Evolutionary conservation across 2,113 vertebrate species (phyloP).

Genomic region (Malurus alboscapulatus): DNA sequence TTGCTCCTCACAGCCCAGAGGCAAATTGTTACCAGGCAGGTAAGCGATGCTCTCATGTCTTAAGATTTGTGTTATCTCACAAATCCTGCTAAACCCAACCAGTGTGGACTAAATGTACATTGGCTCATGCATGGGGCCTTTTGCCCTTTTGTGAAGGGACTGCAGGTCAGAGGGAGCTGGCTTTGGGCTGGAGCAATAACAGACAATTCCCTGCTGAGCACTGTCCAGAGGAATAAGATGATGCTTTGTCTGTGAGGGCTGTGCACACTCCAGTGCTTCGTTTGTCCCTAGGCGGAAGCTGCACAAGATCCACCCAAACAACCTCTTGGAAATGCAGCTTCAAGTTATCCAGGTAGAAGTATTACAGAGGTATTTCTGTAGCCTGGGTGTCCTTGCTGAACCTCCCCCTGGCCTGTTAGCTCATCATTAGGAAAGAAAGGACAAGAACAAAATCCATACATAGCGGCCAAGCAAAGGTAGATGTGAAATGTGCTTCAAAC

Average conservation of each 20-base stretch:
- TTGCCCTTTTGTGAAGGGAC: neutral
- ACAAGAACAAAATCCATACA: neutral
- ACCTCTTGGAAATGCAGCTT: neutral
- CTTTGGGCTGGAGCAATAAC: neutral
- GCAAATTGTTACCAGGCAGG: neutral
- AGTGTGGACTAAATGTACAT: neutral
- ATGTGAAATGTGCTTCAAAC: slow-evolving; percentile 44
- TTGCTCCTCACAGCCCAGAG: neutral
- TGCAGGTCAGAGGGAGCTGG: neutral
- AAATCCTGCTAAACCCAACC: neutral
- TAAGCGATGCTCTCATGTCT: neutral
- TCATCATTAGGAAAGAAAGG: slow-evolving; percentile 3
- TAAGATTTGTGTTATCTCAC: neutral
- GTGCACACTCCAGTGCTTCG: rapidly evolving
- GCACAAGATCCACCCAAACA: neutral
- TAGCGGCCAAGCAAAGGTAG: neutral
- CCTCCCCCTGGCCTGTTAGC: neutral
- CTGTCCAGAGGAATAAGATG: neutral
- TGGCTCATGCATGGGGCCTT: neutral
- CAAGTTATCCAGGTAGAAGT: neutral
- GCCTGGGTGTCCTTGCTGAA: slow-evolving; percentile 10
- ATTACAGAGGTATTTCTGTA: neutral
- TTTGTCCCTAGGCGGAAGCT: neutral
- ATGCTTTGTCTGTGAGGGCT: neutral
- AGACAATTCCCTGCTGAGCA: neutral